phyloP scores from a whole-genome alignment of 2,113 vertebrate species.

The Plecturocebus donacophilus region DNA sequence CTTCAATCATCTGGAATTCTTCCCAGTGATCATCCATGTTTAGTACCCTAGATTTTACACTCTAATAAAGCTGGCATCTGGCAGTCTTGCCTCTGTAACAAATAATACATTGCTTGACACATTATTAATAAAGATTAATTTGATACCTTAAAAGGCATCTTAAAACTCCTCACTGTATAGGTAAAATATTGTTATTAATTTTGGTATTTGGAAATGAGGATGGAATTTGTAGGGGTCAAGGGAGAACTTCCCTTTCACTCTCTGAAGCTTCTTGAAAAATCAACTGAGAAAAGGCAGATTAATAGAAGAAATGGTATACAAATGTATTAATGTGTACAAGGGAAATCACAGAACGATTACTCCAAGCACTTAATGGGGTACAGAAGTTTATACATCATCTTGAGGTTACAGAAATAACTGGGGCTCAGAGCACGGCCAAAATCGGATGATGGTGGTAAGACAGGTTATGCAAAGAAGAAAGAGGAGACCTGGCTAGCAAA shows the following conservation, averaged over 20 bases:
- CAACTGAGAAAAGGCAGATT: neutral
- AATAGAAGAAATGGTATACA: neutral
- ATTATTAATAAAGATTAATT: slow-evolving; percentile 73
- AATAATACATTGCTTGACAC: slow-evolving; percentile 51
- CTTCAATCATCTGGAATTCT: slow-evolving; percentile 33
- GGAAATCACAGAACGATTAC: neutral
- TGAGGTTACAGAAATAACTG: neutral
- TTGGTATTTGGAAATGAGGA: slow-evolving; percentile 63
- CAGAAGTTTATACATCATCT: neutral
- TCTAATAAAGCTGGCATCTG: slow-evolving; percentile 36
- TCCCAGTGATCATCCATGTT: neutral
- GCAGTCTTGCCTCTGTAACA: neutral
- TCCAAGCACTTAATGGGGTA: neutral
- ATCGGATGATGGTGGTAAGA: neutral
- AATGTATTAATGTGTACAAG: neutral
- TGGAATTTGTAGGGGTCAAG: neutral
- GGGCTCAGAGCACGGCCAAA: neutral
- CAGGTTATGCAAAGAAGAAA: neutral
- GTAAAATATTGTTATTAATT: slow-evolving; percentile 26
- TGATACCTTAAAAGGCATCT: slow-evolving; percentile 40
- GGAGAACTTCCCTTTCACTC: neutral
- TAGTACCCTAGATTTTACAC: slow-evolving; percentile 49
- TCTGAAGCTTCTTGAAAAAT: neutral
- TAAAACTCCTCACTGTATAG: slow-evolving; percentile 48
- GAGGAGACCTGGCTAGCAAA: neutral